Evolutionary conservation across 1,140 invertebrate genomes (phyloP), one percentile per base, ranked within the genome.

Genomic region (Drosophila ananassae): DNA sequence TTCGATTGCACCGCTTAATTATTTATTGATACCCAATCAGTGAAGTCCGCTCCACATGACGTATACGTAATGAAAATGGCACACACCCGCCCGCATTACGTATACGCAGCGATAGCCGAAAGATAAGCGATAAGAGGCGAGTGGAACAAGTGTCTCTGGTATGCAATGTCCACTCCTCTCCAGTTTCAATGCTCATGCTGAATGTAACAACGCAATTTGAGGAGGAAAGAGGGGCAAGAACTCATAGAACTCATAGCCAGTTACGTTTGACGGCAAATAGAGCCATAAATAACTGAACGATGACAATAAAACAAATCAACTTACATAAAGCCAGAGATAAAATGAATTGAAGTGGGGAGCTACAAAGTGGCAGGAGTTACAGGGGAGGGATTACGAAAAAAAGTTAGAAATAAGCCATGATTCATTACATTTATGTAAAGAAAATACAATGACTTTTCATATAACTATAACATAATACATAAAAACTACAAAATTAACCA

Each of bases 81-180:
- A 62, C 50, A 46, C 25, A 28, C 25, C 13, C 13, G 17, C 13
- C 41, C 13, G 47, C 57, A 85, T 80, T 85, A 85, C 81, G 81
- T 84, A 85, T 85, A 80, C 77, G 77, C 68, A 22, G 47, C 47
- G 81, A 85, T 77, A 80, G 74, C 55, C 41, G 41, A 30, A 73
- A 17, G 17, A 17, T 17, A 17, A 17, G 17, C 17, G 55, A 73
- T 34, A 68, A 68, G 60, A 47, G 39, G 7, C 37, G 6, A 9
- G 44, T 17, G 54, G 50, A 48, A 48, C 51, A 44, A 55, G 55
- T 50, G 54, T 54, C 39, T 66, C 17, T 69, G 34, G 73, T 67
- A 61, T 62, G 72, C 64, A 66, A 56, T 57, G 34, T 22, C 52
- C 58, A 47, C 41, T 47, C 21, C 44, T 47, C 21, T 54, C 41